Percentiles rank a stretch among this genome's conserved stretches.
phyloP scores from a whole-genome alignment of 2,797 vertebrate genomes.

The Coluber constrictor region DNA sequence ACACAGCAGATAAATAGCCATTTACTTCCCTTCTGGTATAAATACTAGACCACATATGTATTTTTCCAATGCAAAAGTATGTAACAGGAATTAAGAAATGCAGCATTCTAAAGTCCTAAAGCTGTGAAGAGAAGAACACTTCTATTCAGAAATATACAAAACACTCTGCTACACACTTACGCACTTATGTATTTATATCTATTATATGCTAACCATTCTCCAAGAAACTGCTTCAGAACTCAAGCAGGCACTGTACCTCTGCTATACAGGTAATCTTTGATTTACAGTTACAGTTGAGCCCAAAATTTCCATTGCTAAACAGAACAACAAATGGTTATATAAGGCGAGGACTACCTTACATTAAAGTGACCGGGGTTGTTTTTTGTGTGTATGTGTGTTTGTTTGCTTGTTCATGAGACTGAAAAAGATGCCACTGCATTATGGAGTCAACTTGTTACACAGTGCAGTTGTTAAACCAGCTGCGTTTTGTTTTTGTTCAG shows the following conservation, averaged over 20 bases:
- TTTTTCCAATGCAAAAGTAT: not conserved
- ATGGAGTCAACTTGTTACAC: not conserved
- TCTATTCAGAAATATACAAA: not conserved
- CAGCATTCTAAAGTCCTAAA: not conserved
- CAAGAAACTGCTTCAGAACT: not conserved
- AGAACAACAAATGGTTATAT: not conserved
- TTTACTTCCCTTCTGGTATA: not conserved
- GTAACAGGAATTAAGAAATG: not conserved
- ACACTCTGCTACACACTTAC: not conserved
- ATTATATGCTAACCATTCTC: not conserved
- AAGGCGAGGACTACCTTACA: not conserved
- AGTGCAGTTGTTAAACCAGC: not conserved
- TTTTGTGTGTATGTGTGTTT: no score
- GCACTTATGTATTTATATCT: not conserved
- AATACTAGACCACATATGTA: not conserved
- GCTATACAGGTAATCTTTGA: not conserved
- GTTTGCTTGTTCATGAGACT: not conserved
- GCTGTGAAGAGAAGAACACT: not conserved
- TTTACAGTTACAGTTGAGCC: not conserved
- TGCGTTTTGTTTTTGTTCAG: not conserved
- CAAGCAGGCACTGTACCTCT: not conserved
- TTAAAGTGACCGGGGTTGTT: not conserved
- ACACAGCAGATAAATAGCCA: not conserved
- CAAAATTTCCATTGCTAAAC: not conserved
- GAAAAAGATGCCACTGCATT: not conserved